Percentiles rank a stretch among this genome's conserved stretches.
These are phyloP conservation scores for Leptocoma aspasia DNA, from an alignment of 2,113 vertebrate genomes.

Conservation along the genomic window DNA sequence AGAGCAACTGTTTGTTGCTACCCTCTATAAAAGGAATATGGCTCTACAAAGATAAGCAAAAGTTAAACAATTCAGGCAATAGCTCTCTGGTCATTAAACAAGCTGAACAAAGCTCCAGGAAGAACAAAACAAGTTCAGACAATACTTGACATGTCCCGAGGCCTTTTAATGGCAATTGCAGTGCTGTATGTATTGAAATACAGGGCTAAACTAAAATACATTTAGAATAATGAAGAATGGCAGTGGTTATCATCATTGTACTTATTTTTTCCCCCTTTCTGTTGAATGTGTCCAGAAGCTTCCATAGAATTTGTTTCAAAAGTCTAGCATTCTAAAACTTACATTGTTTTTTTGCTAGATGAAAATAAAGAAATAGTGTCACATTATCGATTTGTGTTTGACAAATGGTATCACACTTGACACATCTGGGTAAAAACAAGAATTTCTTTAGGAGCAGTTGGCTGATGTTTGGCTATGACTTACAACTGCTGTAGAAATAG, in stretches of 20 bases:
- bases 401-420: not conserved
- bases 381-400: not conserved
- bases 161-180: not conserved
- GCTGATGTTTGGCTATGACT: conserved; percentile 7
- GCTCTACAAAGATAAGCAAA: not conserved
- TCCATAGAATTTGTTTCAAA: not conserved
- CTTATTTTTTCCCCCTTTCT: not conserved
- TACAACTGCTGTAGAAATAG: not conserved
- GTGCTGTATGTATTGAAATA: not conserved
- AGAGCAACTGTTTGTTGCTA: not conserved
- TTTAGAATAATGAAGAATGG: not conserved
- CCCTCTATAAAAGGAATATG: not conserved
- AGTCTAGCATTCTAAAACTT: not conserved
- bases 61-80: not conserved
- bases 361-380: not conserved
- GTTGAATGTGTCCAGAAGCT: not conserved
- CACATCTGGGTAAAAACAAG: not conserved
- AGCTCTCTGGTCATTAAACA: not conserved
- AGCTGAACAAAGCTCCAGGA: not conserved
- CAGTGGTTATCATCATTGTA: not conserved
- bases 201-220: not conserved
- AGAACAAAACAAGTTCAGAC: not conserved
- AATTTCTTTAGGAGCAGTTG: not conserved
- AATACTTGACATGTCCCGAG: not conserved
- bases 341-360: not conserved